These are phyloP conservation scores for Danio albolineatus DNA, from an alignment of 2,797 vertebrate species.

Conservation along the genomic window DNA sequence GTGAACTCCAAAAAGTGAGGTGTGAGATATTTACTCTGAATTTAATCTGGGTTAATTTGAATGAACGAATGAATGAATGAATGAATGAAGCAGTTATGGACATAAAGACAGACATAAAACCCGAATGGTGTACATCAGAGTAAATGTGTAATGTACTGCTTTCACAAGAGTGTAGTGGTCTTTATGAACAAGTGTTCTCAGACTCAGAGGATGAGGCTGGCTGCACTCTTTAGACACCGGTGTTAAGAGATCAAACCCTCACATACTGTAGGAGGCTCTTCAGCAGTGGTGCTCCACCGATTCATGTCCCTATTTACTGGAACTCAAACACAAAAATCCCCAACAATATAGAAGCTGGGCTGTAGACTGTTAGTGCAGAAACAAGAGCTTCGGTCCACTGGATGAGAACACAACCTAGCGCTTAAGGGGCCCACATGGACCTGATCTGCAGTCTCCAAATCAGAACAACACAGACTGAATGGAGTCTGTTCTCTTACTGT, in stretches of 20 bases:
- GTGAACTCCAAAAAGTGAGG: no score
- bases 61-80: no score
- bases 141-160: constrained; percentile 12
- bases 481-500: constrained; percentile 22
- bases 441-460: constrained; percentile 33
- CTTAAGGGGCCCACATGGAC: neutral
- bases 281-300: constrained; percentile 33
- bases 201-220: constrained; percentile 57
- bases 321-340: constrained; percentile 36
- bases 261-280: constrained; percentile 45
- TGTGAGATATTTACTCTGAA: no score
- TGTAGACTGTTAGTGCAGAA: constrained; percentile 39
- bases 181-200: constrained; percentile 55
- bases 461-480: constrained; percentile 30
- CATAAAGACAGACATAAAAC: neutral
- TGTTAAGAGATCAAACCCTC: constrained; percentile 49
- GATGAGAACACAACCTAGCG: constrained; percentile 45
- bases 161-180: constrained; percentile 46
- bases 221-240: constrained; percentile 61
- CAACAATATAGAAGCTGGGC: neutral
- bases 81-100: neutral
- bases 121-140: neutral
- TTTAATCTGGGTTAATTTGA: no score
- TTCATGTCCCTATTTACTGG: constrained; percentile 10
- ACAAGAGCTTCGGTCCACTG: constrained; percentile 25